Percentiles rank a stretch among this genome's conserved stretches.
These are phyloP conservation scores for Irena cyanogastra DNA, from an alignment of 2,113 vertebrate species.

Conservation along the genomic window DNA sequence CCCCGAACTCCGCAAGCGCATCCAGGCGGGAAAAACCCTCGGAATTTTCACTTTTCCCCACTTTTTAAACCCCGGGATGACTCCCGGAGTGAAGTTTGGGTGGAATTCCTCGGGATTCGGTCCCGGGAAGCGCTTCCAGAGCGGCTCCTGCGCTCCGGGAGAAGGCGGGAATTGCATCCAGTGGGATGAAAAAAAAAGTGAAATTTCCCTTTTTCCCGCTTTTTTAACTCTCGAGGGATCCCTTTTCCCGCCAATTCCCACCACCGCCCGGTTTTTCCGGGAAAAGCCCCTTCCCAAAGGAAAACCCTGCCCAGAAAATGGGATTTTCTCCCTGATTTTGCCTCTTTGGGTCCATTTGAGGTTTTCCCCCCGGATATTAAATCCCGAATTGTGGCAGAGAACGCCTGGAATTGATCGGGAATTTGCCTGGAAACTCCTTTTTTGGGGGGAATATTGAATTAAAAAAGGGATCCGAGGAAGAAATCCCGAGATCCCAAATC, in stretches of 20 bases:
- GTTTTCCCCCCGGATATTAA: fast-evolving
- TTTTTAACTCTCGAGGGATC: background rate
- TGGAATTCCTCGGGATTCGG: background rate
- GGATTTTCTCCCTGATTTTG: background rate
- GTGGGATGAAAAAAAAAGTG: background rate
- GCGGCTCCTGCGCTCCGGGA: background rate
- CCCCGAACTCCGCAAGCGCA: background rate
- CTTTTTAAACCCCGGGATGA: background rate
- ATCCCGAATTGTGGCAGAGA: fast-evolving
- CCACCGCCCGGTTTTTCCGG: background rate
- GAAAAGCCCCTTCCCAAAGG: background rate
- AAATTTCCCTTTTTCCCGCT: background rate
- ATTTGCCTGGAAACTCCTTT: background rate
- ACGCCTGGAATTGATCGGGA: background rate
- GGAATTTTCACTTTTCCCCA: background rate
- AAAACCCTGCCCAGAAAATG: background rate
- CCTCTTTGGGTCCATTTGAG: background rate
- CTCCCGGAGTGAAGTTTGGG: background rate
- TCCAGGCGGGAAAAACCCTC: background rate
- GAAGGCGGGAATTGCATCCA: background rate
- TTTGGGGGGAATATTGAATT: background rate
- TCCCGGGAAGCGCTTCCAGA: background rate
- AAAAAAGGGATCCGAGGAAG: background rate
- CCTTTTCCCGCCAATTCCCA: background rate
- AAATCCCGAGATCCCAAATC: background rate